Base-by-base conservation (phyloP, 2,113 vertebrate species). In the Seriola aureovittata region DNA sequence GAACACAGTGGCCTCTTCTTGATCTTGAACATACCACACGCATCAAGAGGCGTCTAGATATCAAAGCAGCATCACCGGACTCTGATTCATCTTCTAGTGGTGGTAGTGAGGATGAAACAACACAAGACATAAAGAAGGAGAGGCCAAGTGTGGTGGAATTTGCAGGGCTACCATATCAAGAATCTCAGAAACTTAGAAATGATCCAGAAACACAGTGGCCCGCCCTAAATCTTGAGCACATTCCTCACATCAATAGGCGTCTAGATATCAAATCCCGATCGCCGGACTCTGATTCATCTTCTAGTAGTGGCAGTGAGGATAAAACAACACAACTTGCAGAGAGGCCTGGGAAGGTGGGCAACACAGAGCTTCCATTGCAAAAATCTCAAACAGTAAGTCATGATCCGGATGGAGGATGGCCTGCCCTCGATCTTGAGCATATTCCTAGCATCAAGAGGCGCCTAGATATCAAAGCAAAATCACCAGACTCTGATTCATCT, bases 251-350 rank as follows among this genome's bases (percentile, higher is more conserved):
- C 34, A 78, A 87, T 19, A 81, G 40, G 1, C 46, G 10, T 63
- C 16, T 85, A 0, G 74, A 85, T 74, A 73, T 91, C 58, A 85
- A 84, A 79, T 21, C 59, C 44, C 34, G 34, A 32, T 59, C 71
- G 34, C 52, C 16, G 2, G 1, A 1, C 3, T 13, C 34, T 40
- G 76, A 87, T 1, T 71, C 63, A 66, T 64, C n/a, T 48, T 79
- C 63, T n/a, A 73, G 52, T 59, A 88, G 82, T 77, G 82, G 75
- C 3, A 84, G 76, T 80, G 84, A 89, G 11, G 62, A 81, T 63
- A 81, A 88, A 62, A 57, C 50, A 13, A 21, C 1, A 46, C 3
- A 4, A 1, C 34, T 16, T 2, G 63, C 0, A 36, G 13, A 52
- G 12, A 82, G 0, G 5, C 3, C 34, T 0, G 48, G 13, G 0